Evolutionary conservation across 2,113 vertebrate species (phyloP).

Genomic region (Malurus alboscapulatus): DNA sequence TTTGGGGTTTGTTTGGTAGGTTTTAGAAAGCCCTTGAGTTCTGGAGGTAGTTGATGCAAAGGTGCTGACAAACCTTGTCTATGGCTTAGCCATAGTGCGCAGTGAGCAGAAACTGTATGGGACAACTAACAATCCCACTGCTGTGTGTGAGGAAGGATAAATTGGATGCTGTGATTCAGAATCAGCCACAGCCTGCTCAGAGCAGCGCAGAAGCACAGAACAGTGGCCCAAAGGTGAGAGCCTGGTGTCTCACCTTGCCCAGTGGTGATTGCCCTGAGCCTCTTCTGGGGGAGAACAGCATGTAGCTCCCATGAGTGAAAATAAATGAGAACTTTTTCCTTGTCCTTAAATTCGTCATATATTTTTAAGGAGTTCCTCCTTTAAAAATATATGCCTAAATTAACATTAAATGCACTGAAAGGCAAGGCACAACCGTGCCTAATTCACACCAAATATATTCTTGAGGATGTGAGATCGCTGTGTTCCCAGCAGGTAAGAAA

Average conservation of each 20-base stretch:
- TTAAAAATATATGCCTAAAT: not conserved
- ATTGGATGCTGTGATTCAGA: not conserved
- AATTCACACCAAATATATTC: fast-evolving
- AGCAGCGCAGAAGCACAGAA: not conserved
- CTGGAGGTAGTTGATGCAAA: not conserved
- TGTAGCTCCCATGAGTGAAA: not conserved
- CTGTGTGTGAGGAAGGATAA: not conserved
- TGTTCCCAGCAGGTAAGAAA: not conserved
- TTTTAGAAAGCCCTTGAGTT: not conserved
- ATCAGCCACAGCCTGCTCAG: not conserved
- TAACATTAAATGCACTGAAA: not conserved
- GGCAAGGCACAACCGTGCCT: not conserved
- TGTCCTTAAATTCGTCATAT: not conserved
- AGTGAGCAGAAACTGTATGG: not conserved
- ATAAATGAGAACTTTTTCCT: not conserved
- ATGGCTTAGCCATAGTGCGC: not conserved
- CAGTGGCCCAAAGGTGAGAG: fast-evolving
- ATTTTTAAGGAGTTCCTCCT: not conserved
- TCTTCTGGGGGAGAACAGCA: not conserved
- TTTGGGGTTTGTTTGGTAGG: not conserved
- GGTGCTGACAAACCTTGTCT: not conserved
- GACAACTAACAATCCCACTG: not conserved
- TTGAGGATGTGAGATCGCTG: not conserved
- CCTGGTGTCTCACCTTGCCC: not conserved
- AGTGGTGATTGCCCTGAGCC: not conserved